Percentiles rank a stretch among this genome's conserved stretches.
Conservation (phyloP, 2,888 invertebrate species). For the Tenthredo livida region DNA sequence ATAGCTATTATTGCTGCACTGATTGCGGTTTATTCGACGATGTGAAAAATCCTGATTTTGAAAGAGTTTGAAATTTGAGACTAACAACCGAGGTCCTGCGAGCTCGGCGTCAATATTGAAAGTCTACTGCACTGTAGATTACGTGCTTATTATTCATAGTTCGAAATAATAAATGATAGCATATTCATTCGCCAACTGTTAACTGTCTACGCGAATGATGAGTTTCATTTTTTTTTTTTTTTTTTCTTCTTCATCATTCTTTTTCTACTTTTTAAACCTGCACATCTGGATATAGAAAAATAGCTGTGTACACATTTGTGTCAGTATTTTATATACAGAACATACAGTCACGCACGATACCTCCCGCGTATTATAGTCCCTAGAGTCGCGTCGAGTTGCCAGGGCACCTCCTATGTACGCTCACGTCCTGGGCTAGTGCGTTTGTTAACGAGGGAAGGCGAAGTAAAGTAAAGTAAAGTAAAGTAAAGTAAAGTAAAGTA, state of each 20-base stretch:
- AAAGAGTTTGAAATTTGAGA: constrained; percentile 39
- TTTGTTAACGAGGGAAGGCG: constrained; percentile 31
- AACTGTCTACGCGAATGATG: not conserved
- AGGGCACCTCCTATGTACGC: not conserved
- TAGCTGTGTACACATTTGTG: constrained; percentile 1
- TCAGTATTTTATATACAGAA: not conserved
- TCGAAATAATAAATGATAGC: constrained; percentile 1
- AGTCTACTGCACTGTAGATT: not conserved
- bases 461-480: not conserved
- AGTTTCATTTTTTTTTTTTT: not conserved
- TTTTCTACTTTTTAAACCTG: not conserved
- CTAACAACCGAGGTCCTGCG: constrained; percentile 9
- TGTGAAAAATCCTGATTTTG: not conserved
- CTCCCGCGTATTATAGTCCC: not conserved
- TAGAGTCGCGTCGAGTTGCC: constrained; percentile 35
- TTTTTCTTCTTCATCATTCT: not conserved
- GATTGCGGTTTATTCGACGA: constrained; percentile 15
- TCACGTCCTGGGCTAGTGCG: constrained; percentile 34
- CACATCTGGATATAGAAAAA: constrained; percentile 2
- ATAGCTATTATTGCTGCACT: not conserved
- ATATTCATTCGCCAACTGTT: not conserved
- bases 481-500: not conserved
- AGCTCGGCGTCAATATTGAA: not conserved
- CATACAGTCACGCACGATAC: constrained; percentile 34
- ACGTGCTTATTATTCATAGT: not conserved